These are phyloP conservation scores for Anaspis maculata DNA, from an alignment of 2,888 invertebrate species.

Conservation along the genomic window DNA sequence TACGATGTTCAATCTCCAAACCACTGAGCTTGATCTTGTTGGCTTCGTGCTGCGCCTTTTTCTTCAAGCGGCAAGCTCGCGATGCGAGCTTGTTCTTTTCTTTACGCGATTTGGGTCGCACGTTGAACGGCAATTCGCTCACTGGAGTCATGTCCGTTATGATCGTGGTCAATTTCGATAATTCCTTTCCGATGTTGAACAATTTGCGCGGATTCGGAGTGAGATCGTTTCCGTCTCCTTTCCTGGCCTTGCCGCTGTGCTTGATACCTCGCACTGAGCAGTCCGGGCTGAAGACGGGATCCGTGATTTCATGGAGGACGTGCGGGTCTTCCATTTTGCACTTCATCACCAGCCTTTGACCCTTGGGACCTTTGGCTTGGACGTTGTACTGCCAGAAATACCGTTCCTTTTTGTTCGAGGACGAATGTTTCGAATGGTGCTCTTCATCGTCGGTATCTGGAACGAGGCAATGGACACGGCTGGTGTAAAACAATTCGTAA, in stretches of 20 bases:
- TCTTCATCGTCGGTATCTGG: conserved; percentile 60
- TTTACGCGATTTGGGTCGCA: conserved; percentile 86
- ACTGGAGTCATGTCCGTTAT: conserved; percentile 96
- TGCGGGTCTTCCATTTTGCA: conserved; percentile 88
- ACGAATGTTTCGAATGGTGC: conserved; percentile 28
- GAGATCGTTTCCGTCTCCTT: conserved; percentile 95
- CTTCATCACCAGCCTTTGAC: conserved; percentile 77
- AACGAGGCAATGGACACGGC: conserved; percentile 14
- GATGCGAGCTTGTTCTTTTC: conserved; percentile 98
- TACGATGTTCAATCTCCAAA: conserved; percentile 89
- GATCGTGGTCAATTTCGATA: conserved; percentile 81
- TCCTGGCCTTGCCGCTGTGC: conserved; percentile 79
- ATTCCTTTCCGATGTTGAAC: conserved; percentile 81
- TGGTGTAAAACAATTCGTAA: no score
- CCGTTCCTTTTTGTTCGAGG: conserved; percentile 60
- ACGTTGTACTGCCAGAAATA: conserved; percentile 99
- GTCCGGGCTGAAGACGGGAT: conserved; percentile 92
- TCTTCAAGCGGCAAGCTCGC: conserved; percentile 92
- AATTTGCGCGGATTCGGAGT: conserved; percentile 92
- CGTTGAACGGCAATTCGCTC: conserved; percentile 83
- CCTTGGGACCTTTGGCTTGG: conserved; percentile 95
- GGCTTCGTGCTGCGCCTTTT: conserved; percentile 98
- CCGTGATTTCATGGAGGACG: conserved; percentile 80
- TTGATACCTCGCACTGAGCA: conserved; percentile 86
- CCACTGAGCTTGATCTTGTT: conserved; percentile 94